Base-by-base conservation (phyloP, 2,888 invertebrate species). In the Drosophila cracens region DNA sequence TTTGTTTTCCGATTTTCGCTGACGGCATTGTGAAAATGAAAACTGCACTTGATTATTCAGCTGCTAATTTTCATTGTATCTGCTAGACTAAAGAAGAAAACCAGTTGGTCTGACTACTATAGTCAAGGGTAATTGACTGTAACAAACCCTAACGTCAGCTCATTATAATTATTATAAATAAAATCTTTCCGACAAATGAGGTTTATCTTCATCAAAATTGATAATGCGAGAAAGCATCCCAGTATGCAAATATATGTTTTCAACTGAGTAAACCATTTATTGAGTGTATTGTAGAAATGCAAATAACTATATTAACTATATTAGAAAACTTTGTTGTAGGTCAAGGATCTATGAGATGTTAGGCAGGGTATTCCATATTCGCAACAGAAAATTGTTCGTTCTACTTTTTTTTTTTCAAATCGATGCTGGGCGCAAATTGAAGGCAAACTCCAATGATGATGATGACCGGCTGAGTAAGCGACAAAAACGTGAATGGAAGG, bases 41-140 rank as follows among this genome's bases (percentile, higher is more conserved):
- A 86, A 86, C 86, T 83, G 86, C 86, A 83, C 83, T 86, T 86
- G 81, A 86, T 86, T 83, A 83, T 83, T 83, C 86, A 80, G 66
- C 78, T 86, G 82, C 86, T 83, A 83, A 83, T 83, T 83, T 86
- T 75, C 83, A 82, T 76, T 82, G 82, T 82, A 80, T 74, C 62
- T 53, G 36, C 63, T 31, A 49, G 40, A 27, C 59, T 56, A 57
- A 56, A 66, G 67, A 54, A 34, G 1, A 18, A 25, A 54, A 4
- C 0, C 53, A 54, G 18, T 36, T 56, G n/a, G 13, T 40, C 16
- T 4, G 56, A 43, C 10, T n/a, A 10, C 31, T 5, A 21, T 11
- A 43, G 29, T 5, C 57, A 29, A 21, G 57, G 21, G 21, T 31
- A 31, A 31, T 40, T 21, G 46, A 57, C 29, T 21, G 16, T 29